Conservation (phyloP, 2,888 invertebrate species). For the Nemotelus nigrinus region DNA sequence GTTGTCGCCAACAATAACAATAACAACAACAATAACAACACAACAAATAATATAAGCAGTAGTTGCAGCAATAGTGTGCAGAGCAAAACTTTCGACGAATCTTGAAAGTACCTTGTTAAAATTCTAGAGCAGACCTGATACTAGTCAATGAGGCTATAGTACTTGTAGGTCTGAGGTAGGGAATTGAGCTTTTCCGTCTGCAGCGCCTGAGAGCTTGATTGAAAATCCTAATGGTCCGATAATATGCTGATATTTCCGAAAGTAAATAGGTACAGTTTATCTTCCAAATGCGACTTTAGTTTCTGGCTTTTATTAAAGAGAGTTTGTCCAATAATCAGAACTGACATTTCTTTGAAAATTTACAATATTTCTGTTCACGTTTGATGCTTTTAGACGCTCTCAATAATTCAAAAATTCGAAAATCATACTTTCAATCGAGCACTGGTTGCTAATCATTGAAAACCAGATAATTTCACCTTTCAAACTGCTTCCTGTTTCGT, state of each 20-base stretch:
- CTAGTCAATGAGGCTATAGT: background rate
- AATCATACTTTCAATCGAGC: background rate
- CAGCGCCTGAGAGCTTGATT: slow-evolving; percentile 11
- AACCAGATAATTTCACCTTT: background rate
- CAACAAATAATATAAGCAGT: slow-evolving; percentile 38
- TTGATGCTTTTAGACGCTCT: too few relatives aligned
- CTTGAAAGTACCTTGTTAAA: slow-evolving; percentile 45
- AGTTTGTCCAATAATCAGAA: too few relatives aligned
- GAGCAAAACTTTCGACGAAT: slow-evolving; percentile 48
- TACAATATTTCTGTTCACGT: too few relatives aligned
- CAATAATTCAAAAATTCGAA: too few relatives aligned
- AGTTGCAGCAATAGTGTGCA: slow-evolving; percentile 42
- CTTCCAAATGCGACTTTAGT: too few relatives aligned
- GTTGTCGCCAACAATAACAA: slow-evolving; percentile 38
- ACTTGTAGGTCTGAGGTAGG: background rate
- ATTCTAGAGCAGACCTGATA: slow-evolving; percentile 19
- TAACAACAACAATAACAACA: slow-evolving; percentile 46
- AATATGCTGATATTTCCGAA: too few relatives aligned
- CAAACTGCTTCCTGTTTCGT: too few relatives aligned
- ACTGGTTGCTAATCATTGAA: background rate
- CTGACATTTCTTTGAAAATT: too few relatives aligned
- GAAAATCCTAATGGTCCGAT: background rate
- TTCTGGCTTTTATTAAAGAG: too few relatives aligned
- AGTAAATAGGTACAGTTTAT: too few relatives aligned
- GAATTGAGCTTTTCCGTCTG: background rate